Percentiles rank a stretch among this genome's conserved stretches.
Conservation (phyloP, 1,140 invertebrate genomes). For the Aricia agestis region DNA sequence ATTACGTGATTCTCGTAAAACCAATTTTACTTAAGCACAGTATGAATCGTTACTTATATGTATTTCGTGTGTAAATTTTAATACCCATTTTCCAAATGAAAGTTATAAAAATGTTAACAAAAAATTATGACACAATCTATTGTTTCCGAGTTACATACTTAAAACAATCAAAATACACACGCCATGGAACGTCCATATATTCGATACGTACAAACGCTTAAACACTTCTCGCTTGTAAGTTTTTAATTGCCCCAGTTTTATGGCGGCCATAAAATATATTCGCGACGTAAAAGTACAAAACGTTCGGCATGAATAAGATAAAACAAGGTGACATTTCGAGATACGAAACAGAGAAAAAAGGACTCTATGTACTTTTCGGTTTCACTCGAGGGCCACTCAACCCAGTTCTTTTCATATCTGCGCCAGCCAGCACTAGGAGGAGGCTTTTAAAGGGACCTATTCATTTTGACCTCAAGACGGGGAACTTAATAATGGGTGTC, state of each 20-base stretch:
- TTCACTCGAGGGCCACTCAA: constrained; percentile 52
- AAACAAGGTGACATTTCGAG: constrained; percentile 27
- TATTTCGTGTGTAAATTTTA: no score
- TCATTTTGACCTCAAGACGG: constrained; percentile 70
- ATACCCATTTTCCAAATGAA: no score
- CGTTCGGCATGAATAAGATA: constrained; percentile 6
- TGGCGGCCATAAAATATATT: constrained; percentile 4
- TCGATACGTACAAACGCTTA: background rate
- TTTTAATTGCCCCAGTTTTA: background rate
- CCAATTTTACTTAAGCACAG: no score
- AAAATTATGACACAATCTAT: background rate
- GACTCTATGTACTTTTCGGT: constrained; percentile 46
- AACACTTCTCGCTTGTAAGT: background rate
- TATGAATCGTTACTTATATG: no score
- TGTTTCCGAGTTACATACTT: background rate
- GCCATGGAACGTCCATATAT: background rate
- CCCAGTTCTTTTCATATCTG: constrained; percentile 68
- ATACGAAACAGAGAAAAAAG: constrained; percentile 34
- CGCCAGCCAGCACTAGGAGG: constrained; percentile 60
- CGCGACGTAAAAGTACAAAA: constrained; percentile 2
- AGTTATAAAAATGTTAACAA: background rate
- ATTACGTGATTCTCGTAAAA: no score
- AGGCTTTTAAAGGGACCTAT: constrained; percentile 68
- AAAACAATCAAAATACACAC: background rate
- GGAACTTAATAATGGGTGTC: constrained; percentile 66